Conservation (phyloP, 2,888 invertebrate species). For the Epinotia demarniana region DNA sequence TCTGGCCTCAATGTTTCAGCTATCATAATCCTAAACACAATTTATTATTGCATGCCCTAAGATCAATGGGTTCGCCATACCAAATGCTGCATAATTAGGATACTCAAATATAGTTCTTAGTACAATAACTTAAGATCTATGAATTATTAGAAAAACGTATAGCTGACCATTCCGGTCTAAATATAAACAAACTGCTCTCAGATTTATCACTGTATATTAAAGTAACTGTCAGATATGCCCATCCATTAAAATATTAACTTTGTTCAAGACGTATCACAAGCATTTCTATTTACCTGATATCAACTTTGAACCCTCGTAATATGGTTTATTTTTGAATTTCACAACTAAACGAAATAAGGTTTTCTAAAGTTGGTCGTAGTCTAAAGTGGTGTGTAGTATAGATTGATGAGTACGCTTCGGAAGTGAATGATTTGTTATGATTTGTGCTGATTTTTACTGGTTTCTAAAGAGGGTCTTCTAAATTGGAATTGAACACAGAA, state of each 20-base stretch:
- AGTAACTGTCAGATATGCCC: conserved; percentile 32
- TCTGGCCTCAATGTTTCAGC: conserved; percentile 7
- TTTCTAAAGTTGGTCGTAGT: background rate
- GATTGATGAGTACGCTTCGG: conserved; percentile 42
- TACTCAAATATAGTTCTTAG: background rate
- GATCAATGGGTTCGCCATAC: background rate
- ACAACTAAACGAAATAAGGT: conserved; percentile 1
- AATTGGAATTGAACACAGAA: background rate
- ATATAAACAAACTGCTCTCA: conserved; percentile 41
- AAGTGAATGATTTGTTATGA: conserved; percentile 53
- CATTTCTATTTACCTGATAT: background rate
- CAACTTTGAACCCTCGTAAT: background rate
- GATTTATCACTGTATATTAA: conserved; percentile 33
- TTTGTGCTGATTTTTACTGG: conserved; percentile 43
- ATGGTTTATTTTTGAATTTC: background rate
- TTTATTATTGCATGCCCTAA: conserved; percentile 19
- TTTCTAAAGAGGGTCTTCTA: conserved; percentile 22
- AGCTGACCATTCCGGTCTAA: conserved; percentile 1
- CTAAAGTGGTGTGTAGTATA: conserved; percentile 27
- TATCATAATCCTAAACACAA: conserved; percentile 13
- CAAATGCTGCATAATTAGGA: background rate
- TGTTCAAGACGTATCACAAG: background rate
- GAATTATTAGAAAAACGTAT: background rate
- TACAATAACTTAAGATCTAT: conserved; percentile 13
- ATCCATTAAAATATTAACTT: conserved; percentile 32